phyloP scores from a whole-genome alignment of 2,888 invertebrate genomes.

The Euclidia mi region DNA sequence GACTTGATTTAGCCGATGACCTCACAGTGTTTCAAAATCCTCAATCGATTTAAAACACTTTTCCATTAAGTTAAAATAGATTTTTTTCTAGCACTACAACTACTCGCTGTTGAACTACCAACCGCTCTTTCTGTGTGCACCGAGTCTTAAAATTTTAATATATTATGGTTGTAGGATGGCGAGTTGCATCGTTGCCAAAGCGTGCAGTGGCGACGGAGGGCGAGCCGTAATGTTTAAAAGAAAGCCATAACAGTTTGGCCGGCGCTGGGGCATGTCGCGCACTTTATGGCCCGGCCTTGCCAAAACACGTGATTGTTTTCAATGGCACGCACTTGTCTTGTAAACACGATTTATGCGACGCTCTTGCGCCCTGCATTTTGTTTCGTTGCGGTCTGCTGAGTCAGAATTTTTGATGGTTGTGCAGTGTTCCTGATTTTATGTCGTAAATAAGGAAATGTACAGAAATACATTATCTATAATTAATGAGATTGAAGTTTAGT shows the following conservation, averaged over 20 bases:
- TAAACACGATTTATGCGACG: conserved; percentile 18
- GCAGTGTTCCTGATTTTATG: no score
- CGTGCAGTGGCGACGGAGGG: conserved; percentile 13
- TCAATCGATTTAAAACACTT: no score
- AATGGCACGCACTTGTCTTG: conserved; percentile 47
- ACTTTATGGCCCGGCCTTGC: conserved; percentile 46
- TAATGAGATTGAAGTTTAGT: no score
- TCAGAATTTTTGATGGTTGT: no score
- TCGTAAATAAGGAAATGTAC: no score
- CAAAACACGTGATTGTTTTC: conserved; percentile 54
- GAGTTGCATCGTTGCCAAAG: conserved; percentile 31
- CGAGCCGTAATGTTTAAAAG: conserved; percentile 46
- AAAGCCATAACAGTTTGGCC: conserved; percentile 52
- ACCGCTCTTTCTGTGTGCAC: no score
- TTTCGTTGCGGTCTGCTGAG: conserved; percentile 7
- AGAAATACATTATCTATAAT: no score
- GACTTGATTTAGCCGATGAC: no score
- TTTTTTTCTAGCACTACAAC: no score
- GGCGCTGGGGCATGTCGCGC: conserved; percentile 22
- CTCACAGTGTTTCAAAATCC: no score
- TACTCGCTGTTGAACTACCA: no score
- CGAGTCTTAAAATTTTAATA: conserved; percentile 14
- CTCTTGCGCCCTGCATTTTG: conserved; percentile 9
- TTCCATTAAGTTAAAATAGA: no score
- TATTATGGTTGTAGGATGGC: conserved; percentile 10